Conservation (phyloP, 1,140 invertebrate species). For the Drosophila funebris region DNA sequence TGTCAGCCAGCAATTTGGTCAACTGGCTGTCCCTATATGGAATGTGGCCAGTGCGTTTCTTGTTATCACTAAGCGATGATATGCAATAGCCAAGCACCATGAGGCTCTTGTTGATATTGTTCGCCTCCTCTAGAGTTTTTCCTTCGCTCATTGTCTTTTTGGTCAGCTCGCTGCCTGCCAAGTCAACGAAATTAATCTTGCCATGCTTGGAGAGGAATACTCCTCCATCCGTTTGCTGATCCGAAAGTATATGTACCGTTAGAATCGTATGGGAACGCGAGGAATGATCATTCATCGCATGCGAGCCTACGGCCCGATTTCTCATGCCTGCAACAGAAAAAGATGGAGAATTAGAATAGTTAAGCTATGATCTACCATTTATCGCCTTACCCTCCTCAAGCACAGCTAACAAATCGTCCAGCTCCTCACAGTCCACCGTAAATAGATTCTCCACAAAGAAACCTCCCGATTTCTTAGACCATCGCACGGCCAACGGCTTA, state of each 20-base stretch:
- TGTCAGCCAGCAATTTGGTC: slow-evolving; percentile 96
- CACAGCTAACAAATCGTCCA: slow-evolving; percentile 97
- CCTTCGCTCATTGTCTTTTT: slow-evolving; percentile 96
- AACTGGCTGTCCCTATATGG: slow-evolving; percentile 97
- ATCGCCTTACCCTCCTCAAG: slow-evolving; percentile 93
- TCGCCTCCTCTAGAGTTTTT: slow-evolving; percentile 95
- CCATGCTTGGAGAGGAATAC: slow-evolving; percentile 94
- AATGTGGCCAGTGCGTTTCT: slow-evolving; percentile 92
- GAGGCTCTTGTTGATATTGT: slow-evolving; percentile 97
- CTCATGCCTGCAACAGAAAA: slow-evolving; percentile 87
- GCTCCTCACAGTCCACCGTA: slow-evolving; percentile 95
- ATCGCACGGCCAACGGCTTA: slow-evolving; percentile 93
- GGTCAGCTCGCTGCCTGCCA: slow-evolving; percentile 97
- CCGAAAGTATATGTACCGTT: slow-evolving; percentile 93
- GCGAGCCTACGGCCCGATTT: slow-evolving; percentile 93
- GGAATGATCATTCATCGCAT: slow-evolving; percentile 98
- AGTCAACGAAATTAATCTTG: slow-evolving; percentile 97
- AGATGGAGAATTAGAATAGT: neutral
- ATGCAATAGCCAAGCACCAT: slow-evolving; percentile 98
- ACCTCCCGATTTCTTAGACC: slow-evolving; percentile 95
- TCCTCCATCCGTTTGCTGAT: slow-evolving; percentile 91
- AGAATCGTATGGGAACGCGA: slow-evolving; percentile 97
- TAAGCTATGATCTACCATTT: neutral
- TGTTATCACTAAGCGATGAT: slow-evolving; percentile 93
- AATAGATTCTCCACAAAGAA: slow-evolving; percentile 98